These are phyloP conservation scores for Scaptomyza hsui DNA, from an alignment of 1,140 invertebrate species.

Conservation along the genomic window DNA sequence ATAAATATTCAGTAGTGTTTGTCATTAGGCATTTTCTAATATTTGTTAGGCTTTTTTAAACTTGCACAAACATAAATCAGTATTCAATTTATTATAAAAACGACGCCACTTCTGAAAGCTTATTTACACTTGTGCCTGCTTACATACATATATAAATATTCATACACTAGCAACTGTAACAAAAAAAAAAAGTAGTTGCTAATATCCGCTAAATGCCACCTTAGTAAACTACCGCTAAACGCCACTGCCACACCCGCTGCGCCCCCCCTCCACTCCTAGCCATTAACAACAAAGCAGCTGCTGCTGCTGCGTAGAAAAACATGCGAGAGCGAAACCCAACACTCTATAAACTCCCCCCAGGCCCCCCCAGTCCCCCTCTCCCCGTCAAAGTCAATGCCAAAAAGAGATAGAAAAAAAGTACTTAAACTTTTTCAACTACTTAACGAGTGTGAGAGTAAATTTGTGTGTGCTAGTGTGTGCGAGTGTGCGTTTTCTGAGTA, in stretches of 20 bases:
- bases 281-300: slow-evolving; percentile 10
- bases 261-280: no score
- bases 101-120: slow-evolving; percentile 7
- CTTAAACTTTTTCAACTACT: slow-evolving; percentile 57
- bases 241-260: slow-evolving; percentile 9
- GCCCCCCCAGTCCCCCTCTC: no score
- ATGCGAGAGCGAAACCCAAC: slow-evolving; percentile 27
- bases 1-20: background rate
- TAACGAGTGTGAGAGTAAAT: slow-evolving; percentile 6
- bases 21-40: background rate
- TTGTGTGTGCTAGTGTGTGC: slow-evolving; percentile 18
- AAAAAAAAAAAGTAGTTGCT: slow-evolving; percentile 3
- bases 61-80: no score
- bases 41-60: no score
- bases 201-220: slow-evolving; percentile 40
- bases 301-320: slow-evolving; percentile 62
- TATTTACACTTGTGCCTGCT: slow-evolving; percentile 2
- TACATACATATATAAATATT: background rate
- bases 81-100: no score
- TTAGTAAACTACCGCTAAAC: slow-evolving; percentile 14
- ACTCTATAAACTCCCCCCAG: background rate
- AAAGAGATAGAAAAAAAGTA: slow-evolving; percentile 49
- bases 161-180: no score
- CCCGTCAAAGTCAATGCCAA: background rate
- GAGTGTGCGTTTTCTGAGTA: slow-evolving; percentile 38